Base-by-base conservation (phyloP, 92 coral and sea anemone species). In the Palythoa grandiflora region DNA sequence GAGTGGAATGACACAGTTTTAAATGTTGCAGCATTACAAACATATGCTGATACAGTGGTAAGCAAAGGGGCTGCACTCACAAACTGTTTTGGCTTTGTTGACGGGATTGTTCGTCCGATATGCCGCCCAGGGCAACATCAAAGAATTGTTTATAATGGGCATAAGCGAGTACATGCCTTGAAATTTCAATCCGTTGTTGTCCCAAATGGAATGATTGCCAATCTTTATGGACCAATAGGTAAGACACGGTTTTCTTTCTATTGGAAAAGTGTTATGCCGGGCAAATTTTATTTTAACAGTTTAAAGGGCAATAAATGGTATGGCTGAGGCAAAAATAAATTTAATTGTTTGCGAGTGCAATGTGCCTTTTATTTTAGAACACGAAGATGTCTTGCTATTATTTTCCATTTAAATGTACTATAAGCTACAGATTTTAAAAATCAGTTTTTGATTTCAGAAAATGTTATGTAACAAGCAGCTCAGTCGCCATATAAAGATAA, bases 51-150 rank as follows among this genome's bases (percentile, higher is more conserved):
- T 28, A 1, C 73, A 68, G 73, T 68, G 38, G 38, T 68, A 20
- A 68, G 39, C 39, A 68, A 68, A 35, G 39, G 38, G 73, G 73
- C 73, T 68, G 73, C 73, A 68, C 73, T 68, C 39, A 28, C 73
- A 68, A 68, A 68, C 37, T 68, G 73, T 28, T 68, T 68, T 68
- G 73, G 38, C 1, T 68, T 68, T 28, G 73, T 28, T 28, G 28
- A 28, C 28, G 28, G 28, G 28, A 28, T 0, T 28, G 28, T 28
- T 28, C 28, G 28, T 60, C 55, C 55, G 55, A 51, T 11, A 51
- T 51, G 11, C 55, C 55, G 55, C 55, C 55, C 55, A 0, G 8
- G 55, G 11, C 55, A 51, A 51, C 55, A 51, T 51, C 55, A 51
- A 51, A 51, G 55, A 51, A 11, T 28, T 28, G 28, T 28, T 28